Evolutionary conservation across 2,888 invertebrate species (phyloP), one percentile per base, ranked within the genome.

Genomic region (Sinotaia quadrata): DNA sequence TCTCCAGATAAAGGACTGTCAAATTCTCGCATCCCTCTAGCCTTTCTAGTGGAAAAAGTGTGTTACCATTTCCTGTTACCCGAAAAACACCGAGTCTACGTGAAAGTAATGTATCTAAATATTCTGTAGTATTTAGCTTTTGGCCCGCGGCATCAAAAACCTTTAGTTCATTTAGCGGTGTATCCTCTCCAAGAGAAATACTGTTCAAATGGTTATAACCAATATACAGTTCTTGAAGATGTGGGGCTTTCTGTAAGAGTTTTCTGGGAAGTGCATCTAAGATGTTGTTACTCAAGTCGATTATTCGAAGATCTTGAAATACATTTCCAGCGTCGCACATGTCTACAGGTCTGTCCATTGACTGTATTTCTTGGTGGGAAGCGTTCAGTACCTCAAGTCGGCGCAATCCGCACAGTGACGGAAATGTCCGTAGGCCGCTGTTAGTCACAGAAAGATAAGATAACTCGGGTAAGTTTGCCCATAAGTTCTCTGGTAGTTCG

Each of bases 1-100:
- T 61, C 41, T 51, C 61, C 24, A 72, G 60, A 18, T 44, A 34
- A 0, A 72, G 62, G 8, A 31, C 21, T 12, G 60, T 47, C 29
- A 71, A 10, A 37, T 65, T 51, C 2, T 15, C 8, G n/a, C 68
- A n/a, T 15, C 44, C 10, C 18, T 36, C 7, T 33, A 71, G n/a
- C 3, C 41, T 37, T 0, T 56, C 24, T 18, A 29, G 15, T 10
- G 49, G 33, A 29, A 63, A 54, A 10, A 34, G 24, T 10, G 29
- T 10, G 0, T 2, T 10, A 2, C 68, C 68, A 18, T 63, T 27
- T 8, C 68, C 71, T 31, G 54, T 27, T 1, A 68, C 56, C 10
- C 24, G 59, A 18, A 72, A 44, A 10, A 52, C 56, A 31, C 52
- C 44, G 10, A 63, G 24, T 12, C 36, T 29, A 21, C 21, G 2